Percentiles rank a stretch among this genome's conserved stretches.
phyloP scores from a whole-genome alignment of 2,113 vertebrate genomes.

The Leptosomus discolor region DNA sequence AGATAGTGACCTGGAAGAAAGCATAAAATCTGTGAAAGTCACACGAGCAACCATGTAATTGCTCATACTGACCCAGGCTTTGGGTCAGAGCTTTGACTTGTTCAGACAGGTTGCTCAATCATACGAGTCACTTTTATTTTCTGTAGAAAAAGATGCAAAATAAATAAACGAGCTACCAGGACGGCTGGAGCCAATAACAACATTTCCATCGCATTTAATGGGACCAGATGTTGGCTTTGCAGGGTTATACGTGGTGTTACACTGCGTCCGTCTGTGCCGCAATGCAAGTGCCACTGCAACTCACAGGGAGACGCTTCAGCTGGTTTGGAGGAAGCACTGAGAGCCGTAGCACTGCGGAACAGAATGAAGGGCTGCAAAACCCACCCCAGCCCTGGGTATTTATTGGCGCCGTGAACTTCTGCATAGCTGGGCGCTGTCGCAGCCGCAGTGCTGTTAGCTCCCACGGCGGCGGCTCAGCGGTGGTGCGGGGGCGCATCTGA shows the following conservation, averaged over 20 bases:
- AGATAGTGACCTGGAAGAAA: neutral
- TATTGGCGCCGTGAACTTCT: neutral
- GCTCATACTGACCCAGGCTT: neutral
- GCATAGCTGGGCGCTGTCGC: neutral
- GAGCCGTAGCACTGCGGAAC: neutral
- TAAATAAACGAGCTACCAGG: neutral
- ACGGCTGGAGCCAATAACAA: neutral
- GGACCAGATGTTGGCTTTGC: conserved; percentile 15
- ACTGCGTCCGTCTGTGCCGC: neutral
- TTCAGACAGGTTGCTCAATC: neutral
- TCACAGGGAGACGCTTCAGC: neutral
- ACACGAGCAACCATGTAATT: neutral
- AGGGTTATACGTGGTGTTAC: neutral
- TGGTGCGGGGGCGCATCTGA: neutral
- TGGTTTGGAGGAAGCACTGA: neutral
- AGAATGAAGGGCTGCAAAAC: neutral
- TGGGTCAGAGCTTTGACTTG: neutral
- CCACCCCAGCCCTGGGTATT: neutral
- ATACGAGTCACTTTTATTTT: neutral
- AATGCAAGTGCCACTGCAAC: neutral
- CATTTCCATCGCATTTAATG: neutral
- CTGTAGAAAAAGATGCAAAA: neutral
- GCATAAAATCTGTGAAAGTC: neutral
- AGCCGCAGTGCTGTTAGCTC: neutral
- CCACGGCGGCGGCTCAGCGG: rapidly evolving